These are phyloP conservation scores for Antechinus flavipes DNA, from an alignment of 2,113 vertebrate genomes.

Conservation along the genomic window DNA sequence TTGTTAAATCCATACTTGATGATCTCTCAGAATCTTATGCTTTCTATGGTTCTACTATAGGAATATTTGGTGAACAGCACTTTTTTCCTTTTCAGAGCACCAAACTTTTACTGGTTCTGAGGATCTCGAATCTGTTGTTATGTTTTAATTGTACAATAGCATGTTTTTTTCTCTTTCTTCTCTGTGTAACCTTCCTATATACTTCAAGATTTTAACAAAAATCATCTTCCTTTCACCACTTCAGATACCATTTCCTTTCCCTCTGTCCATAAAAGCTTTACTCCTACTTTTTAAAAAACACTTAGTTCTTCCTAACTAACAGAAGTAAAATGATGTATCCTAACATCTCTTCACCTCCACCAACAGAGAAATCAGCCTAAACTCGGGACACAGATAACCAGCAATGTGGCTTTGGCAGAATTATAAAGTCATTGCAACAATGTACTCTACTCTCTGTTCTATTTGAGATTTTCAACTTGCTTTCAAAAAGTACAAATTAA, in stretches of 20 bases:
- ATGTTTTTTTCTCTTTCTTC: neutral
- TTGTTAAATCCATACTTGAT: neutral
- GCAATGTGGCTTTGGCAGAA: neutral
- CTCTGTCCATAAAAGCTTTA: neutral
- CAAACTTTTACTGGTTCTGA: neutral
- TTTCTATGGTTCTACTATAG: neutral
- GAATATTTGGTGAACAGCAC: neutral
- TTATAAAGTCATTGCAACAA: neutral
- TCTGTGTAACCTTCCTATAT: neutral
- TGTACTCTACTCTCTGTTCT: neutral
- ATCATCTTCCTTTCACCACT: neutral
- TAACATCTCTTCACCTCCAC: neutral
- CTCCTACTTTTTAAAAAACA: neutral
- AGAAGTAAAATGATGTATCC: neutral
- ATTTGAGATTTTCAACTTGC: neutral
- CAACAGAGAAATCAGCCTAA: neutral
- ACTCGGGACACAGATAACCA: neutral
- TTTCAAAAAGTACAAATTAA: neutral
- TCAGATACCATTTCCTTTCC: neutral
- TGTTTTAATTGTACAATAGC: neutral
- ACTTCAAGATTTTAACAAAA: neutral
- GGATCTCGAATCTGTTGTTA: neutral
- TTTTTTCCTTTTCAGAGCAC: neutral
- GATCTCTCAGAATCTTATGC: neutral
- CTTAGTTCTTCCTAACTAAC: neutral